Evolutionary conservation across 2,888 invertebrate genomes (phyloP).

Genomic region (Therioaphis trifolii): DNA sequence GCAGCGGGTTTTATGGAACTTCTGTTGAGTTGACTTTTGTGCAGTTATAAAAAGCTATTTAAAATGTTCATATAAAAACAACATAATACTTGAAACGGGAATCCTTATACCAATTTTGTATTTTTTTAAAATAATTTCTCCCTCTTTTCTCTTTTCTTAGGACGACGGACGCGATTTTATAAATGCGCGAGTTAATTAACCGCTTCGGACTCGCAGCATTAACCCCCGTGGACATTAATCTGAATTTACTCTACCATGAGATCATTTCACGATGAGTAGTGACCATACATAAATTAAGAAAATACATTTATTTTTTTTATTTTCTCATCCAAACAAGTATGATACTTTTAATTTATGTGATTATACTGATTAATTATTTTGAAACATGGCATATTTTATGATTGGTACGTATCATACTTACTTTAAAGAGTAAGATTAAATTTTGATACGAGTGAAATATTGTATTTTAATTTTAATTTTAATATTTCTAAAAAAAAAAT

Average conservation of each 20-base stretch:
- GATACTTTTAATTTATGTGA: slow-evolving; percentile 1
- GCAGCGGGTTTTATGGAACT: slow-evolving; percentile 15
- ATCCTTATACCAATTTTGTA: slow-evolving; percentile 44
- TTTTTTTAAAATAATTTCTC: slow-evolving; percentile 26
- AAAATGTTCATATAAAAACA: slow-evolving; percentile 34
- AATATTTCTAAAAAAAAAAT: too few relatives aligned
- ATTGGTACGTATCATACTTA: neutral
- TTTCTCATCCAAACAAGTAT: slow-evolving; percentile 7
- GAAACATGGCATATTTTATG: neutral
- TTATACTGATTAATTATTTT: neutral
- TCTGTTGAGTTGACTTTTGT: slow-evolving; percentile 19
- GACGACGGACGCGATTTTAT: slow-evolving; percentile 32
- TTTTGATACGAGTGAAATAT: neutral
- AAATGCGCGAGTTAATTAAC: slow-evolving; percentile 55
- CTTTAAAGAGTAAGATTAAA: neutral
- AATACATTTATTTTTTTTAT: slow-evolving; percentile 17
- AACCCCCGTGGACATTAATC: slow-evolving; percentile 50
- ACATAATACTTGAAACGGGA: slow-evolving; percentile 33
- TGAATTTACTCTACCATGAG: slow-evolving; percentile 35
- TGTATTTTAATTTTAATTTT: neutral
- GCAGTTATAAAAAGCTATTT: slow-evolving; percentile 22
- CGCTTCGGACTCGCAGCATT: slow-evolving; percentile 58
- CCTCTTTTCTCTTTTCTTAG: slow-evolving; percentile 2
- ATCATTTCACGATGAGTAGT: slow-evolving; percentile 43
- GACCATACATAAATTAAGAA: slow-evolving; percentile 48